Conservation (phyloP, 2,888 invertebrate genomes). For the Pammene fasciana region DNA sequence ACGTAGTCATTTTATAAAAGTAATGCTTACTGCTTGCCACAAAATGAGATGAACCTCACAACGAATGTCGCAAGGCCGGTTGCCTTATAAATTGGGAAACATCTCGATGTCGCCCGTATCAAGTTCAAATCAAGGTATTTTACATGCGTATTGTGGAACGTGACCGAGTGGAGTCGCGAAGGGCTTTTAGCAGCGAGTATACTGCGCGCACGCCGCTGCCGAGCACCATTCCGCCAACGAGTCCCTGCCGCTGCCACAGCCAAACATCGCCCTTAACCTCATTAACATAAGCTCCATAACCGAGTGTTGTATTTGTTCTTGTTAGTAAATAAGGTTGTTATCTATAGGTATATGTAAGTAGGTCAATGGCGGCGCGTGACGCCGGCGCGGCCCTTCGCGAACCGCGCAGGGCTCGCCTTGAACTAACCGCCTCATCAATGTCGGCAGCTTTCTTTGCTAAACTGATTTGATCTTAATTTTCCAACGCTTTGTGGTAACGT, state of each 20-base stretch:
- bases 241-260: conserved; percentile 2
- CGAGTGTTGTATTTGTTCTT: background rate
- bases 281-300: conserved; percentile 13
- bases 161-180: conserved; percentile 59
- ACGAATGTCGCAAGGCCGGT: conserved; percentile 33
- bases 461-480: conserved; percentile 41
- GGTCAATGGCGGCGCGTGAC: conserved; percentile 83
- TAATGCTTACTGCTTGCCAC: conserved; percentile 2
- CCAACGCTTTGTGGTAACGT: conserved; percentile 23
- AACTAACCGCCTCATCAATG: conserved; percentile 63
- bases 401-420: conserved; percentile 77
- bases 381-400: conserved; percentile 78
- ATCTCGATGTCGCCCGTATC: conserved; percentile 41
- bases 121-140: conserved; percentile 42
- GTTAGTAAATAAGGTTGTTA: conserved; percentile 42
- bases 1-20: no score
- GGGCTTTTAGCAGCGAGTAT: conserved; percentile 72
- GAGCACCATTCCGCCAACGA: conserved; percentile 52
- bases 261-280: conserved; percentile 2
- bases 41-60: conserved; percentile 34
- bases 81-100: conserved; percentile 39
- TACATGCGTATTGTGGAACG: conserved; percentile 55
- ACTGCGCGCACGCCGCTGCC: conserved; percentile 69
- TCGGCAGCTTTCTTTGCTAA: conserved; percentile 42
- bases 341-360: conserved; percentile 59